Conservation (phyloP, 2,113 vertebrate genomes). For the Haemorhous mexicanus region DNA sequence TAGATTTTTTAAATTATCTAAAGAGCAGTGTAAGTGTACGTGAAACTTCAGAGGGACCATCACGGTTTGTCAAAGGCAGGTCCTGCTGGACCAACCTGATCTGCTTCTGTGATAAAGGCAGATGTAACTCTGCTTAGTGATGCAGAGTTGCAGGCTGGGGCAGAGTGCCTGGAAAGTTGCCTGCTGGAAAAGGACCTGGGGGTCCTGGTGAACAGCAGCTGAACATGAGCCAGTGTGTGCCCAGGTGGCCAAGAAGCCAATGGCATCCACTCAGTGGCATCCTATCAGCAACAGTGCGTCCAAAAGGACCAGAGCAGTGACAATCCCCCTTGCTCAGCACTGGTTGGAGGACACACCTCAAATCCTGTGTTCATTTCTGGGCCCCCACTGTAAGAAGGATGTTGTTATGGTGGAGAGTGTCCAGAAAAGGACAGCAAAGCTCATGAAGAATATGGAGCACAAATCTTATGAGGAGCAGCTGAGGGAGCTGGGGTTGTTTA, state of each 20-base stretch:
- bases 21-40: not conserved
- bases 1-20: not conserved
- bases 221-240: not conserved
- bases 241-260: not conserved
- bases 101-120: not conserved
- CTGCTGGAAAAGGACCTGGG: not conserved
- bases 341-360: not conserved
- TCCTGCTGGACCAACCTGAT: not conserved
- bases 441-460: not conserved
- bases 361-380: not conserved
- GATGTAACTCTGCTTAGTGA: not conserved
- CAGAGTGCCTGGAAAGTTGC: not conserved
- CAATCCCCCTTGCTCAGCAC: not conserved
- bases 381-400: not conserved
- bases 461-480: not conserved
- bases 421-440: not conserved
- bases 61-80: not conserved
- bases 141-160: not conserved
- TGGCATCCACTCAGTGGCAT: not conserved
- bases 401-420: not conserved
- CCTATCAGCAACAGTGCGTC: not conserved
- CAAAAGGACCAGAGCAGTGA: not conserved
- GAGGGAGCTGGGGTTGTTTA: not conserved
- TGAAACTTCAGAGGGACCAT: not conserved
- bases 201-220: accelerated